A percentile compares a stretch with the other conserved stretches of the same genome.
Evolutionary conservation across 2,797 vertebrate species (phyloP).

Genomic region (Neomorphus geoffroyi): DNA sequence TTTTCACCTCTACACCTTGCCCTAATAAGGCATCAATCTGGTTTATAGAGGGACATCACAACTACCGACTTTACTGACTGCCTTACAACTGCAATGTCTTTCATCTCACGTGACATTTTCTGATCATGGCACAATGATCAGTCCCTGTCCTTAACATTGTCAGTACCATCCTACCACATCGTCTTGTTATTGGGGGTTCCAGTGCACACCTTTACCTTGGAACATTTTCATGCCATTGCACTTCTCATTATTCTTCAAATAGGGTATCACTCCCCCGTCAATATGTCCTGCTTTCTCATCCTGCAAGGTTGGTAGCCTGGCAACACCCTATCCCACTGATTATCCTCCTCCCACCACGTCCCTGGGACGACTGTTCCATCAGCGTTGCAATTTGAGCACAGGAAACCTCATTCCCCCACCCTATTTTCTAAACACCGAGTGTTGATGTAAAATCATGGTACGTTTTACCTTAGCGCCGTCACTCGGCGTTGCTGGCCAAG

Average conservation of each 20-base stretch:
- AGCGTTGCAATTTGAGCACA: not conserved
- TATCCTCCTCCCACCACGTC: not conserved
- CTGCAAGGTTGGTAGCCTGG: not conserved
- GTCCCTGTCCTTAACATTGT: not conserved
- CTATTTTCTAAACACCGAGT: not conserved
- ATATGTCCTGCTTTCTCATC: not conserved
- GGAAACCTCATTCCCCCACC: not conserved
- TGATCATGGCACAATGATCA: not conserved
- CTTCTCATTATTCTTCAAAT: not conserved
- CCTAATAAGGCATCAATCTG: not conserved
- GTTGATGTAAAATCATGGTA: not conserved
- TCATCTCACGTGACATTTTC: not conserved
- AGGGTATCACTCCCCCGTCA: not conserved
- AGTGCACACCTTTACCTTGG: not conserved
- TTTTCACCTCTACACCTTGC: not conserved
- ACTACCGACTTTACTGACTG: not conserved
- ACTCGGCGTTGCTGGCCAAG: not conserved
- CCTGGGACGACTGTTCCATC: not conserved
- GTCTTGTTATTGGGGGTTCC: not conserved
- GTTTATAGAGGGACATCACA: not conserved
- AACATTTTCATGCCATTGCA: not conserved
- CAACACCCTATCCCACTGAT: not conserved
- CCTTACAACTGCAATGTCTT: not conserved
- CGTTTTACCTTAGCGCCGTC: not conserved
- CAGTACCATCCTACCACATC: not conserved